Conservation (phyloP, 2,113 vertebrate genomes). For the Lycocorax pyrrhopterus region DNA sequence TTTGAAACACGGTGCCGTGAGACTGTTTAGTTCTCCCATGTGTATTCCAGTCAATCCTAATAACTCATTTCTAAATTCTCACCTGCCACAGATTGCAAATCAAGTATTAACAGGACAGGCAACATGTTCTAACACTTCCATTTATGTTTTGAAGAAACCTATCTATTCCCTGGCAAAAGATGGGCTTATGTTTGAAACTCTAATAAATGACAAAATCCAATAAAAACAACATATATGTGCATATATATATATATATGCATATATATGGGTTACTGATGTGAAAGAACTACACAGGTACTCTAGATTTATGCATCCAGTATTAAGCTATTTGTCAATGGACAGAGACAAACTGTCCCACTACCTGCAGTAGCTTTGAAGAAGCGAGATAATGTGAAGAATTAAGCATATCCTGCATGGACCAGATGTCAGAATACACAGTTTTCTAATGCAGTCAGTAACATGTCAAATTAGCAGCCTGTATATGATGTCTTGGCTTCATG, state of each 20-base stretch:
- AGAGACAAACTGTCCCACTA: background rate
- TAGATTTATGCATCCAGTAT: background rate
- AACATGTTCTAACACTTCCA: background rate
- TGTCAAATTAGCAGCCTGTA: background rate
- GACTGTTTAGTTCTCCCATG: background rate
- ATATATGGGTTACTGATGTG: background rate
- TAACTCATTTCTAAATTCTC: background rate
- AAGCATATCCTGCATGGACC: background rate
- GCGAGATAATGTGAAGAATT: background rate
- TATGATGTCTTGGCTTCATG: background rate
- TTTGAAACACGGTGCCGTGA: background rate
- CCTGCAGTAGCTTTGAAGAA: background rate
- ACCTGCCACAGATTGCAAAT: background rate
- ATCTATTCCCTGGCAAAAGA: background rate
- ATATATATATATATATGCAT: background rate
- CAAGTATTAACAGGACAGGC: background rate
- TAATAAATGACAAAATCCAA: background rate
- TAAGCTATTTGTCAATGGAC: background rate
- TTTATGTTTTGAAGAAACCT: background rate
- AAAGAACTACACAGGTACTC: background rate
- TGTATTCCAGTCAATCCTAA: background rate
- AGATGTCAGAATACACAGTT: background rate
- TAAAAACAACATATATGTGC: background rate
- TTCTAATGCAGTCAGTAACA: background rate
- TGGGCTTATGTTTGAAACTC: background rate